Conservation (phyloP, 2,113 vertebrate genomes). For the Bubo blakistoni region DNA sequence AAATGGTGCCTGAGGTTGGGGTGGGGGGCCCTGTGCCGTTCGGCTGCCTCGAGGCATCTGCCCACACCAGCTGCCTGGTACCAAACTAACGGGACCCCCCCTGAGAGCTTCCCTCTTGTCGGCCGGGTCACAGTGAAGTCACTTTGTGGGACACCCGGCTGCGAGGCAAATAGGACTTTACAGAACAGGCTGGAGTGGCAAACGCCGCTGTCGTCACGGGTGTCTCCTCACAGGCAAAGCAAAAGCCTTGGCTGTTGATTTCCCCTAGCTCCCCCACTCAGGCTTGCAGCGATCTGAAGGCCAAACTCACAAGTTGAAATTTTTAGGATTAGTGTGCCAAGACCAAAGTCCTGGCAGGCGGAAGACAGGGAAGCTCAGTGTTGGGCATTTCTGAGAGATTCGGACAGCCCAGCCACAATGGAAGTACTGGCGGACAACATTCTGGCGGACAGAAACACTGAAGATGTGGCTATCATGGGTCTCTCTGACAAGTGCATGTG, state of each 20-base stretch:
- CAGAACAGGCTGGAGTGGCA: not conserved
- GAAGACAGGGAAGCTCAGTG: not conserved
- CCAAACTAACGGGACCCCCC: not conserved
- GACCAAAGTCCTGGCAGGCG: not conserved
- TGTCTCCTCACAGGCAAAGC: not conserved
- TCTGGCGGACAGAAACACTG: conserved; percentile 60
- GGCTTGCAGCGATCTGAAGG: not conserved
- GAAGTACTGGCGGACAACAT: conserved; percentile 56
- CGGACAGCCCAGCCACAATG: not conserved
- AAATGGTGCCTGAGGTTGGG: rapidly evolving
- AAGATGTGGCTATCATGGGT: conserved; percentile 52
- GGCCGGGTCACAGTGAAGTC: not conserved
- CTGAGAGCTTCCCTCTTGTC: rapidly evolving
- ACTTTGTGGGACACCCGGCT: not conserved
- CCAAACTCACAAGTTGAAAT: not conserved
- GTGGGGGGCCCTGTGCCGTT: rapidly evolving
- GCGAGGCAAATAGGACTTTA: not conserved
- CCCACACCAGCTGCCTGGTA: rapidly evolving
- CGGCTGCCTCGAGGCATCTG: rapidly evolving
- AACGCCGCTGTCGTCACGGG: rapidly evolving
- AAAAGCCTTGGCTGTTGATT: not conserved
- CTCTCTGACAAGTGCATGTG: conserved; percentile 22
- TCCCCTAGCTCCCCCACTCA: not conserved
- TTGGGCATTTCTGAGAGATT: not conserved
- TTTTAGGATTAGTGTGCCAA: not conserved